phyloP scores from a whole-genome alignment of 2,113 vertebrate genomes.

The Gambusia affinis region DNA sequence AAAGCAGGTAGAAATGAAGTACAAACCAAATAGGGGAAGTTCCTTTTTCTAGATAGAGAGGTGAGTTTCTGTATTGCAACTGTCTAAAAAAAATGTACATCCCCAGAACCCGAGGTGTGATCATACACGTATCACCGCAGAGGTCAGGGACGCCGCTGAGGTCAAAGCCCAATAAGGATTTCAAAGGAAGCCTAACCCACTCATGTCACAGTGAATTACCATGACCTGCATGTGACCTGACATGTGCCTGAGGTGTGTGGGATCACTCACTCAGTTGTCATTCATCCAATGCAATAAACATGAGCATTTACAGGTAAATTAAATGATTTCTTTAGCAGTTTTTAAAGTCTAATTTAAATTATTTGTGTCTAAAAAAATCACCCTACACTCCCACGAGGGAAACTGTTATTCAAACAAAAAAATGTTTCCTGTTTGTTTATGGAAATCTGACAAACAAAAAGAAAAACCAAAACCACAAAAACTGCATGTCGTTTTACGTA shows the following conservation, averaged over 20 bases:
- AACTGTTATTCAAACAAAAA: too few species aligned
- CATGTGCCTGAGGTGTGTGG: neutral
- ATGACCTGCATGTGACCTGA: constrained; percentile 17
- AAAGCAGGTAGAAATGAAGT: too few species aligned
- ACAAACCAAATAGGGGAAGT: neutral
- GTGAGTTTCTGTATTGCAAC: neutral
- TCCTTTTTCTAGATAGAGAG: neutral
- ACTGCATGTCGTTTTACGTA: too few species aligned
- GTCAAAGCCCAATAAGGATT: constrained; percentile 17
- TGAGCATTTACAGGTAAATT: too few species aligned
- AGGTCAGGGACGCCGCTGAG: neutral
- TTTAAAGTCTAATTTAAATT: too few species aligned
- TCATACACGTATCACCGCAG: neutral
- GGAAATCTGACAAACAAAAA: too few species aligned
- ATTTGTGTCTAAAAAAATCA: too few species aligned
- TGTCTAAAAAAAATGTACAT: neutral
- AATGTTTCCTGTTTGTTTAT: too few species aligned
- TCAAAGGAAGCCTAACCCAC: constrained; percentile 2
- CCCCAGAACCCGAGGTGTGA: neutral
- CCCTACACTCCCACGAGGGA: too few species aligned
- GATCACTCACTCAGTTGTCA: neutral
- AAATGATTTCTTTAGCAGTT: too few species aligned
- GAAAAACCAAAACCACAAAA: too few species aligned
- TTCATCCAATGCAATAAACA: too few species aligned
- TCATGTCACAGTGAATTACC: constrained; percentile 17